Base-by-base conservation (phyloP, 2,113 vertebrate genomes). In the Istiophorus platypterus region DNA sequence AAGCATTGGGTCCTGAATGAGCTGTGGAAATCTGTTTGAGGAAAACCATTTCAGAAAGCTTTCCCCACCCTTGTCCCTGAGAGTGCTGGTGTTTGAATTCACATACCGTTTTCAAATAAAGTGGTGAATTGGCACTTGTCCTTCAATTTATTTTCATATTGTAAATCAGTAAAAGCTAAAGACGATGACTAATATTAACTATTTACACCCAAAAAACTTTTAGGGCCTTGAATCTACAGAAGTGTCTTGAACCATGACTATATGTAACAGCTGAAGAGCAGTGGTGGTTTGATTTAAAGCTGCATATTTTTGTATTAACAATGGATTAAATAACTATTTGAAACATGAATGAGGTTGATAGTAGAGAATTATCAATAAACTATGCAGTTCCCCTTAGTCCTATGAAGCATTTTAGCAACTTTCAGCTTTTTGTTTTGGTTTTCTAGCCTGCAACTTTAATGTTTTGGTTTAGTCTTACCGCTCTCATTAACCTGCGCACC, bases 31-130 rank as follows among this genome's bases (percentile, higher is more conserved):
- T 78, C 62, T 75, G 81, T 83, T 80, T 29, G 51, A 72, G 86
- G 85, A 84, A 92, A 91, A 89, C 62, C 78, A 82, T 72, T 88
- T 85, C 86, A 72, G 70, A 85, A 64, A 71, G 54, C 79, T 66
- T 75, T 81, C 74, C 67, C 61, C 89, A 62, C 70, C 83, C 72
- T 83, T 81, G 58, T 76, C 59, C 67, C 31, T 24, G 68, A 78
- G 76, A 74, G 54, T 10, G 2, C 0, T 31, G 37, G 57, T 17
- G n/a, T 70, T 78, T 62, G 15, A 54, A 56, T 26, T 72, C 18
- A 24, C 24, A 34, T 31, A 54, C 39, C 20, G 47, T 67, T 85
- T 75, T 64, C 51, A 77, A 80, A 72, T 31, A 78, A 65, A 76
- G 63, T 54, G n/a, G 57, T 10, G 29, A 80, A 68, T 37, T 76